A percentile compares a stretch with the other conserved stretches of the same genome.
These are phyloP conservation scores for Lepidocyrtinus sp. DNA, from an alignment of 2,888 invertebrate genomes.

Conservation along the genomic window DNA sequence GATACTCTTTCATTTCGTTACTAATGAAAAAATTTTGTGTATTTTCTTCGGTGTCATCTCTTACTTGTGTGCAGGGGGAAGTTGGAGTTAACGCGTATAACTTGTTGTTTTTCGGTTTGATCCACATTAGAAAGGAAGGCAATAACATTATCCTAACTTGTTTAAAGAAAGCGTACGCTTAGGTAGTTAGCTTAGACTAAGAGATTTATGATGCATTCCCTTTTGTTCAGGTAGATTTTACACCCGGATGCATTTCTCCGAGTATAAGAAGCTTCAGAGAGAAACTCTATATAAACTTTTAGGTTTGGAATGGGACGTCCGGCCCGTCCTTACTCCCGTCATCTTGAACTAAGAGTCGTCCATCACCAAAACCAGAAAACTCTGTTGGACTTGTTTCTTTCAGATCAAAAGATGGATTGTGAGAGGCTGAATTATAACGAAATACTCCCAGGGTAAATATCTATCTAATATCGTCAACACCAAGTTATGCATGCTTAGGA, in stretches of 20 bases:
- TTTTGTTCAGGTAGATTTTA: constrained; percentile 11
- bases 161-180: neutral
- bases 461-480: neutral
- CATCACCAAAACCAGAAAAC: constrained; percentile 48
- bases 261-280: constrained; percentile 6
- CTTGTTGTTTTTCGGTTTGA: constrained; percentile 4
- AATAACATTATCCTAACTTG: neutral
- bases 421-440: constrained; percentile 32
- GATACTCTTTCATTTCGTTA: neutral
- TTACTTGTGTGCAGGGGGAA: neutral
- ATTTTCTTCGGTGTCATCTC: constrained; percentile 3
- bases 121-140: neutral
- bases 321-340: constrained; percentile 38
- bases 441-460: too few relatives aligned
- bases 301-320: constrained; percentile 46
- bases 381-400: constrained; percentile 50
- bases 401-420: constrained; percentile 59
- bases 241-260: constrained; percentile 10
- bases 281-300: constrained; percentile 8
- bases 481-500: constrained; percentile 35
- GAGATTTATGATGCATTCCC: constrained; percentile 13
- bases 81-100: neutral
- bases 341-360: constrained; percentile 55
- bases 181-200: neutral
- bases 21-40: neutral